Evolutionary conservation across 2,888 invertebrate species (phyloP).

Genomic region (Lampropteryx suffumata): DNA sequence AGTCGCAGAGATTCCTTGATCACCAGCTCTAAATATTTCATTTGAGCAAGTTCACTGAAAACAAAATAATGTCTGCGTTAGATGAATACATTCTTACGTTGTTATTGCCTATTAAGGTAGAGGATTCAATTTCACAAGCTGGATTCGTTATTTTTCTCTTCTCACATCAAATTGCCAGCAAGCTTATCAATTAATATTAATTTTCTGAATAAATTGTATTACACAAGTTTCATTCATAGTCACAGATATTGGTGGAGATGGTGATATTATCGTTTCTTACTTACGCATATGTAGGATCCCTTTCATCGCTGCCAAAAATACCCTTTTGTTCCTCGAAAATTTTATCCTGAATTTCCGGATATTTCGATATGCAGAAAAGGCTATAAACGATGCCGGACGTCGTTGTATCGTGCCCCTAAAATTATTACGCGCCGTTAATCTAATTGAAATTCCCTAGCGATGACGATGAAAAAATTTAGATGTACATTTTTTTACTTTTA

Average conservation of each 20-base stretch:
- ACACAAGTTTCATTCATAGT: no score
- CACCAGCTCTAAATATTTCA: conserved; percentile 77
- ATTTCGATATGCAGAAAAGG: conserved; percentile 74
- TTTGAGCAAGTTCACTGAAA: conserved; percentile 60
- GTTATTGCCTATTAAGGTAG: no score
- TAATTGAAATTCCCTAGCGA: no score
- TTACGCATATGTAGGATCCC: conserved; percentile 65
- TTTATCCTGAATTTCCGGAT: conserved; percentile 77
- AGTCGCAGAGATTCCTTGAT: conserved; percentile 77
- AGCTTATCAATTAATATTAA: no score
- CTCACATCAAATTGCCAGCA: no score
- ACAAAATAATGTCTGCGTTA: conserved; percentile 25
- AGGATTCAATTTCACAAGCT: no score
- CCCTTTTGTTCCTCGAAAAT: conserved; percentile 70
- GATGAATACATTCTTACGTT: no score
- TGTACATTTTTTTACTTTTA: no score
- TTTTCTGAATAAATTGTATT: no score
- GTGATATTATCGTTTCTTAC: background rate
- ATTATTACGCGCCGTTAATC: background rate
- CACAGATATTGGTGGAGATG: no score
- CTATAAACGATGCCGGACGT: conserved; percentile 80
- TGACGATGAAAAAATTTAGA: no score
- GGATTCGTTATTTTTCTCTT: no score
- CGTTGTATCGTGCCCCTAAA: conserved; percentile 83
- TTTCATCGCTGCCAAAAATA: conserved; percentile 64